These are phyloP conservation scores for Zonotrichia leucophrys DNA, from an alignment of 2,113 vertebrate species.

Conservation along the genomic window DNA sequence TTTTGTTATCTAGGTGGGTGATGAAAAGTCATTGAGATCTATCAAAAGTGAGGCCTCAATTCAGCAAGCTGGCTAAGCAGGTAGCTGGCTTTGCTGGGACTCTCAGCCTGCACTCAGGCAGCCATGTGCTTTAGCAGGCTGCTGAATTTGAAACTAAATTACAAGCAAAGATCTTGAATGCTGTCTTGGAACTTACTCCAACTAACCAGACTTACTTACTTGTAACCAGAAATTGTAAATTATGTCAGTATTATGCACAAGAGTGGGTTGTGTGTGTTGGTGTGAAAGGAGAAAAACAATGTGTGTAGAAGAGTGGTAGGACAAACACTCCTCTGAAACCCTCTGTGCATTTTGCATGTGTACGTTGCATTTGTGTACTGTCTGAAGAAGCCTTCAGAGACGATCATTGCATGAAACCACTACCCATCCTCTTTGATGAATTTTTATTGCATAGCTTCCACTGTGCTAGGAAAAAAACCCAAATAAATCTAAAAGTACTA, in stretches of 20 bases:
- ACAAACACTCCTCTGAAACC: neutral
- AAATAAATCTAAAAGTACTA: neutral
- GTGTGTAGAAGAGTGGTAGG: neutral
- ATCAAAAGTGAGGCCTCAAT: neutral
- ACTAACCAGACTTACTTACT: too few species aligned
- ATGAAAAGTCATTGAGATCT: neutral
- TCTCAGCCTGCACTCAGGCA: neutral
- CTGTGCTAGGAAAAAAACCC: neutral
- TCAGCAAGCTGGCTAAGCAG: neutral
- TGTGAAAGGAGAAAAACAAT: neutral
- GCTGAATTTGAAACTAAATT: neutral
- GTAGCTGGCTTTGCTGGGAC: neutral
- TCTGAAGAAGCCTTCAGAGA: neutral
- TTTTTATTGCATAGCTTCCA: neutral
- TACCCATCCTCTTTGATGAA: neutral
- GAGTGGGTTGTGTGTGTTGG: neutral
- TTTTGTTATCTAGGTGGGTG: neutral
- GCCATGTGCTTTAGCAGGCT: neutral
- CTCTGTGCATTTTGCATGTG: fast-evolving
- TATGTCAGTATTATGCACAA: neutral
- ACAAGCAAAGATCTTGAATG: neutral
- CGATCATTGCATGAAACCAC: neutral
- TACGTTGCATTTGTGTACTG: fast-evolving
- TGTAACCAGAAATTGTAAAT: neutral
- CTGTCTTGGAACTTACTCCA: neutral